Conservation (phyloP, 2,888 invertebrate genomes). For the Ichneumoninae sp. region DNA sequence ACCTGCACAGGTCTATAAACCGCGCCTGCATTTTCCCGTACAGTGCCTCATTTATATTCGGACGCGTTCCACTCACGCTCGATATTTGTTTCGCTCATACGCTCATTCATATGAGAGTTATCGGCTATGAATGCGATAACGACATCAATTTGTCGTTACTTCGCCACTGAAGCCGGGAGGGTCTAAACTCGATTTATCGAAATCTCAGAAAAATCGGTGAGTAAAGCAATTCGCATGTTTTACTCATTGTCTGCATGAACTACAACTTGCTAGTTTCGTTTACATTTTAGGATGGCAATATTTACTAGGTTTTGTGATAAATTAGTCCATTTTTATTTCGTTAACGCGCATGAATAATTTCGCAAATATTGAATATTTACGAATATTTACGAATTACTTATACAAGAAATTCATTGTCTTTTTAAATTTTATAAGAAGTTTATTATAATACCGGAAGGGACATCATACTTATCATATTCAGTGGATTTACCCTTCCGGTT, state of each 20-base stretch:
- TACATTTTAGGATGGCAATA: not conserved
- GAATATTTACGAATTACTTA: too few species aligned
- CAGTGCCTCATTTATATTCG: not conserved
- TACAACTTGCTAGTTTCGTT: not conserved
- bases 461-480: too few species aligned
- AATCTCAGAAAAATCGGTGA: not conserved
- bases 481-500: too few species aligned
- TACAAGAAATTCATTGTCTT: not conserved
- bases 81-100: too few species aligned
- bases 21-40: not conserved
- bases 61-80: not conserved
- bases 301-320: too few species aligned
- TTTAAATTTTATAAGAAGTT: too few species aligned
- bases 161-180: not conserved
- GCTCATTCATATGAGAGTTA: not conserved
- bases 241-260: not conserved
- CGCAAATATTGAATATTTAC: not conserved
- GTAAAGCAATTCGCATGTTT: not conserved
- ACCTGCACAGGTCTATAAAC: not conserved
- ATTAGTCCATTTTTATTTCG: not conserved
- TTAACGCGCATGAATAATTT: not conserved
- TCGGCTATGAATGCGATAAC: slow-evolving; percentile 9
- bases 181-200: slow-evolving; percentile 15
- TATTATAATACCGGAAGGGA: too few species aligned
- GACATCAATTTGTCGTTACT: slow-evolving; percentile 13